Evolutionary conservation across 2,113 vertebrate species (phyloP), one percentile per base, ranked within the genome.

Genomic region (Machaerirhynchus nigripectus): DNA sequence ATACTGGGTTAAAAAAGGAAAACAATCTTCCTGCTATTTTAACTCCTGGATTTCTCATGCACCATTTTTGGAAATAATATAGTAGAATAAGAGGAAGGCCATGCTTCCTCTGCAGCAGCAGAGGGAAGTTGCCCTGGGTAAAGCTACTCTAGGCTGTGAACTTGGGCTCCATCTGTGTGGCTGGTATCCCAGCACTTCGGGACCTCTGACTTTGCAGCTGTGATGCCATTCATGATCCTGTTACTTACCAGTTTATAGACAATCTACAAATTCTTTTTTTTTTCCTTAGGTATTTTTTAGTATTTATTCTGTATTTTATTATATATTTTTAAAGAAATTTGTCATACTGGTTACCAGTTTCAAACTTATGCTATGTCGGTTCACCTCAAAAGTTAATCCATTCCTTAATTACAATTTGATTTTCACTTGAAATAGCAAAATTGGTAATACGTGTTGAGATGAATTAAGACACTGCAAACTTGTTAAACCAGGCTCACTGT

Each of bases 381-480:
- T 80, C 30, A 64, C 20, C 47, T 55, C 47, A 85, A 53, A 84
- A 78, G 14, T 74, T 82, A 90, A 78, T 57, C n/a, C 20, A 76
- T 4, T 56, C n/a, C 22, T 85, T 56, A 87, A 52, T 3, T 33
- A 33, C 35, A 56, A 47, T 16, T 46, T 46, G 17, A 83, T 86
- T 94, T 93, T 86, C 26, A 47, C 23, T 64, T 60, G 33, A 71
- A 94, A 76, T 5, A 79, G 39, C 13, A 68, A 76, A 63, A 79
- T 21, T 2, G 1, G 12, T 39, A 59, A 15, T 39, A 59, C 0
- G 8, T 11, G 17, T 3, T 3, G 3, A 60, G 63, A 65, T 17
- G 5, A 73, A 12, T 47, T n/a, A 52, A 23, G 39, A 44, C 24
- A 40, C 15, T 16, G 30, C 15, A 83, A 68, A 40, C 19, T 12